phyloP scores from a whole-genome alignment of 1,140 invertebrate genomes.

The Cepaea nemoralis region DNA sequence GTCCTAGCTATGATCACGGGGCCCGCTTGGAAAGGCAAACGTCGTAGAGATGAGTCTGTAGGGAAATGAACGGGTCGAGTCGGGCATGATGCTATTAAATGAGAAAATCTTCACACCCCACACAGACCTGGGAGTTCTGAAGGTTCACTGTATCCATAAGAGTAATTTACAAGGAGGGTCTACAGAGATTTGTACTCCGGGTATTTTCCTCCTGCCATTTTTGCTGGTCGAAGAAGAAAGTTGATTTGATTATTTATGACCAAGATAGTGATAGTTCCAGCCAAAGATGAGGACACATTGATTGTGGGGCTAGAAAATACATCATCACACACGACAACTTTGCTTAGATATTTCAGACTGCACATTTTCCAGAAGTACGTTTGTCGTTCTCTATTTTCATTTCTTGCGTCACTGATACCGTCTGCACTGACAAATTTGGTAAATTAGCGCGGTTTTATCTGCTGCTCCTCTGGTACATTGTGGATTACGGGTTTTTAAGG shows the following conservation, averaged over 20 bases:
- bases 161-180: constrained; percentile 7
- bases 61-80: constrained; percentile 9
- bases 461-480: neutral
- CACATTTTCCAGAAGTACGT: constrained; percentile 4
- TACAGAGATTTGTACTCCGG: neutral
- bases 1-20: neutral
- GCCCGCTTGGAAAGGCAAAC: neutral
- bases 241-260: constrained; percentile 16
- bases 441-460: neutral
- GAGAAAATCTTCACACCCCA: constrained; percentile 12
- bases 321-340: neutral
- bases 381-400: neutral
- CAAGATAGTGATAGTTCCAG: neutral
- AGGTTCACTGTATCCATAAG: constrained; percentile 3
- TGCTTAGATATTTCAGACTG: constrained; percentile 4
- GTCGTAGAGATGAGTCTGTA: constrained; percentile 10
- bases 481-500: neutral
- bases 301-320: neutral
- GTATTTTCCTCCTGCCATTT: neutral
- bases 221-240: neutral
- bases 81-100: neutral
- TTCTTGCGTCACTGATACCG: neutral
- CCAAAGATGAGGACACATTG: neutral
- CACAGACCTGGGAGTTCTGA: neutral
- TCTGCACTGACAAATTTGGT: neutral